Conservation (phyloP, 2,113 vertebrate genomes). For the Neotoma lepida region DNA sequence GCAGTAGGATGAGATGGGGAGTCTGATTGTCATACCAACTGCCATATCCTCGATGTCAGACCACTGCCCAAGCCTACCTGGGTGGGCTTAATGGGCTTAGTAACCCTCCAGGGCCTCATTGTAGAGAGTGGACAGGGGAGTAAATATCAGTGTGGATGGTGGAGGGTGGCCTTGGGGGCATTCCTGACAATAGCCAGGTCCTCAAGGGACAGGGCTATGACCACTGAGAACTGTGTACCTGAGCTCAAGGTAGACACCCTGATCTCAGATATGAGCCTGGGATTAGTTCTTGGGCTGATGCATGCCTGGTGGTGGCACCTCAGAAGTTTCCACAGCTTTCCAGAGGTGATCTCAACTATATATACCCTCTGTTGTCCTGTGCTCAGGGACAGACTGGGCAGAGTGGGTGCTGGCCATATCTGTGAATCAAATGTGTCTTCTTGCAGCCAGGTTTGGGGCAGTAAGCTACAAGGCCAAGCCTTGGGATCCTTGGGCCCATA, state of each 20-base stretch:
- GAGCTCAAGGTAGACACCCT: neutral
- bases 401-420: accelerated
- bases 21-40: accelerated
- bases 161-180: accelerated
- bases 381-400: accelerated
- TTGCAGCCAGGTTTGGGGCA: neutral
- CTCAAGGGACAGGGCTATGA: neutral
- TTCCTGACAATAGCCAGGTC: neutral
- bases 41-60: accelerated
- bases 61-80: neutral
- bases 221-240: neutral
- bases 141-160: accelerated
- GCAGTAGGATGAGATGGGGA: no score
- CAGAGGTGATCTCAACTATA: neutral
- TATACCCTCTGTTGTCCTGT: neutral
- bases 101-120: neutral
- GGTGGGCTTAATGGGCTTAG: neutral
- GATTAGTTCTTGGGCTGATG: neutral
- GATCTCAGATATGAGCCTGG: neutral
- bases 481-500: neutral
- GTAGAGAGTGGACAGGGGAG: accelerated
- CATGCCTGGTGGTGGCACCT: neutral
- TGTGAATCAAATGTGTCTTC: accelerated
- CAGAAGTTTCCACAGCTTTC: neutral
- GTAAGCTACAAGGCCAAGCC: neutral